Base-by-base conservation (phyloP, 2,888 invertebrate genomes). In the Erebia ligea region DNA sequence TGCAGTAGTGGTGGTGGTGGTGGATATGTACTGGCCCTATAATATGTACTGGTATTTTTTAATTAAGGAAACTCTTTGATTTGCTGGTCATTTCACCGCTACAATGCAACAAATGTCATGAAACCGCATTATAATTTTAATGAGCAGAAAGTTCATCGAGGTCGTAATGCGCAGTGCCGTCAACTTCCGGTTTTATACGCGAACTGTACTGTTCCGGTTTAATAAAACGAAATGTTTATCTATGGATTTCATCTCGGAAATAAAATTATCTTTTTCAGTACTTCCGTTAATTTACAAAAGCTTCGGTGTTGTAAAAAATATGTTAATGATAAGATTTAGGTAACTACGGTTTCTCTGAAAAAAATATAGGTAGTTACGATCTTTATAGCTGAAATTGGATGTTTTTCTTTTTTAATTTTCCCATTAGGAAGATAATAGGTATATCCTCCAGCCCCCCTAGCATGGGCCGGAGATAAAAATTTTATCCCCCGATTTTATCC, bases 101-200 rank as follows among this genome's bases (percentile, higher is more conserved):
- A 67, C 67, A 67, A 67, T 67, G 40, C 67, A 9, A 40, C 45
- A 59, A 59, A 56, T 56, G 21, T 21, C 56, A 21, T 21, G 19
- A 21, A 21, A 56, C 21, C 17, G 42, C 40, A n/a, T 10, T 40
- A 59, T 54, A 61, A 61, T n/a, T 21, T 48, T 45, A 63, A 64
- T 48, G 57, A 69, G 69, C 63, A 50, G 64, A 69, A 52, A 69
- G 58, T 59, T 58, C 57, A 57, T 21, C n/a, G 45, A 25, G 21
- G 48, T 42, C 62, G 15, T 17, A 57, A 40, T 48, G 42, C 48
- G 57, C 57, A 50, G 50, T 50, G 34, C n/a, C 13, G 6, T 21
- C 34, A 15, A 15, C 68, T 56, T 63, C 62, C 68, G 68, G 45
- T 54, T 62, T 67, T 59, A 34, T 50, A n/a, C 25, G 17, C 50